These are phyloP conservation scores for Pseudochaenichthys georgianus DNA, from an alignment of 2,797 vertebrate genomes.

Conservation along the genomic window DNA sequence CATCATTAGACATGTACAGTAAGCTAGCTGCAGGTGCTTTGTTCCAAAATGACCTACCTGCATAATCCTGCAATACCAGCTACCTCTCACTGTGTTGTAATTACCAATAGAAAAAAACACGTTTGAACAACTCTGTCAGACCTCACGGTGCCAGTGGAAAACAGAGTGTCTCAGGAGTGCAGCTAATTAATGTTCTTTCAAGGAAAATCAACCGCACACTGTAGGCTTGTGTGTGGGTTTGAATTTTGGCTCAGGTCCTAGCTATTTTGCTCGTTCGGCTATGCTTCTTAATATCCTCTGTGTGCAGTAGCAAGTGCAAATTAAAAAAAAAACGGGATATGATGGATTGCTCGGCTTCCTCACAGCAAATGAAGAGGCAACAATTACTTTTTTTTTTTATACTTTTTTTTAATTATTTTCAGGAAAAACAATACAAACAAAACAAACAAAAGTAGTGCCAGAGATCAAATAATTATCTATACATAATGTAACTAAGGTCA, in stretches of 20 bases:
- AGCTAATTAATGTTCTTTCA: slow-evolving; percentile 49
- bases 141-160: slow-evolving; percentile 37
- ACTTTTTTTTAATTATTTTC: no score
- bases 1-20: slow-evolving; percentile 61
- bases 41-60: slow-evolving; percentile 40
- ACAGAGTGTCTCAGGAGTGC: slow-evolving; percentile 39
- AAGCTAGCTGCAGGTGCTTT: slow-evolving; percentile 41
- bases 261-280: slow-evolving; percentile 42
- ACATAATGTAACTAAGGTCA: no score
- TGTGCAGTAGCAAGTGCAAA: slow-evolving; percentile 52
- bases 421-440: no score
- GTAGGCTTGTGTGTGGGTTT: slow-evolving; percentile 48
- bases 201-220: slow-evolving; percentile 46
- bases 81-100: slow-evolving; percentile 8
- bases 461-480: no score
- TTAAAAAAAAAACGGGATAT: slow-evolving; percentile 44
- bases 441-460: no score
- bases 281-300: slow-evolving; percentile 52
- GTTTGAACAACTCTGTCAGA: slow-evolving; percentile 40
- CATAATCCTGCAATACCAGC: slow-evolving; percentile 25
- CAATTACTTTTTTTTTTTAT: slow-evolving; percentile 18
- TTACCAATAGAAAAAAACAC: slow-evolving; percentile 33
- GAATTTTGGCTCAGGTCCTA: slow-evolving; percentile 40
- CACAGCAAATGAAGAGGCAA: slow-evolving; percentile 40
- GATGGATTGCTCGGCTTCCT: slow-evolving; percentile 58